phyloP scores from a whole-genome alignment of 2,113 vertebrate species.

The Neomonachus schauinslandi region DNA sequence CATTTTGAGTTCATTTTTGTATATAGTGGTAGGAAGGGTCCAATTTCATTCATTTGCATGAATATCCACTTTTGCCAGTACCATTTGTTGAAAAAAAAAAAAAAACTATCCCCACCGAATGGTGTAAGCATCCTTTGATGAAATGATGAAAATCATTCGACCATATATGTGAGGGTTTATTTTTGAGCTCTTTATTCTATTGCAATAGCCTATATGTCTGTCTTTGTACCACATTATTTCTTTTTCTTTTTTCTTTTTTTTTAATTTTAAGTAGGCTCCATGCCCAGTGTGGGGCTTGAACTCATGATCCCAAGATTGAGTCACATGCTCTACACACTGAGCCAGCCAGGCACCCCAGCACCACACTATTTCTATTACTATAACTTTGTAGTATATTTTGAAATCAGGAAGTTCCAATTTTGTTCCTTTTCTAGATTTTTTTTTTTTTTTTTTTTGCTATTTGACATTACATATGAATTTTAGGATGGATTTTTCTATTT shows the following conservation, averaged over 20 bases:
- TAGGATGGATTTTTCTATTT: neutral
- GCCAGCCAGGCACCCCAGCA: neutral
- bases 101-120: neutral
- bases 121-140: neutral
- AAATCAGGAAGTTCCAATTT: neutral
- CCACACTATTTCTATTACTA: neutral
- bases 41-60: neutral
- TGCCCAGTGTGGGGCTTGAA: no score
- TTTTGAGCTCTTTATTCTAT: neutral
- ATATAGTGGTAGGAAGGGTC: neutral
- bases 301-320: no score
- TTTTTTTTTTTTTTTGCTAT: neutral
- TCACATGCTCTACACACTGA: neutral
- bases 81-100: neutral
- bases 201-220: neutral
- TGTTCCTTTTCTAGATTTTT: neutral
- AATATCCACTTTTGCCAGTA: neutral
- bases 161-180: neutral
- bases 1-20: neutral
- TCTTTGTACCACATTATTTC: neutral
- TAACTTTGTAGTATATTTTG: neutral
- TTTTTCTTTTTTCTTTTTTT: no score
- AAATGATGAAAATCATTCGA: neutral
- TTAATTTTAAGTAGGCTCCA: no score
- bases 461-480: neutral